A percentile compares a stretch with the other conserved stretches of the same genome.
phyloP scores from a whole-genome alignment of 1,140 invertebrate species.

The Chrysomallon squamiferum region DNA sequence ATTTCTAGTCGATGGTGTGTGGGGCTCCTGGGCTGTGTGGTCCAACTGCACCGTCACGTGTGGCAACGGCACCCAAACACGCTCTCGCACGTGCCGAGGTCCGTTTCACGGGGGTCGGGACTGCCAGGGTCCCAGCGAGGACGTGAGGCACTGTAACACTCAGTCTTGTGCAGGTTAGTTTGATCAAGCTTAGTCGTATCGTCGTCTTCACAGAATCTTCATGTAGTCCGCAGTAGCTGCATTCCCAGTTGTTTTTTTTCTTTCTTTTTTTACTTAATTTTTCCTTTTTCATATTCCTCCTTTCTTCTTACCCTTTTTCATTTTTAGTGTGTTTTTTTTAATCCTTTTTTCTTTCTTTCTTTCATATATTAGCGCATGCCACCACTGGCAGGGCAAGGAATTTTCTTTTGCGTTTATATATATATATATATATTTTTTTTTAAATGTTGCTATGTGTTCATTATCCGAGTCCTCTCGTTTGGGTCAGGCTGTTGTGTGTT shows the following conservation, averaged over 20 bases:
- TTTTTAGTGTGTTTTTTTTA: conserved; percentile 1
- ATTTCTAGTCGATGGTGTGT: conserved; percentile 66
- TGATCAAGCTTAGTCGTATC: neutral
- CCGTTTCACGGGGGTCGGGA: conserved; percentile 33
- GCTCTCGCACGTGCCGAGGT: conserved; percentile 67
- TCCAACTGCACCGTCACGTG: conserved; percentile 72
- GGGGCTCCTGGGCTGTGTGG: conserved; percentile 72
- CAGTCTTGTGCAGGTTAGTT: conserved; percentile 46
- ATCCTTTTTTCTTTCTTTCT: neutral
- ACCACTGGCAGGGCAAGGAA: conserved; percentile 6
- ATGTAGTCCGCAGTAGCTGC: no score
- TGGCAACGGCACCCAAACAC: conserved; percentile 70
- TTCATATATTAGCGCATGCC: neutral
- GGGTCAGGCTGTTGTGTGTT: no score
- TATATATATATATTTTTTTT: no score
- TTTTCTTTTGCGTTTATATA: neutral
- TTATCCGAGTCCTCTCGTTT: no score
- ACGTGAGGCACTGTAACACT: conserved; percentile 30
- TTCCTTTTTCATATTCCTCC: neutral
- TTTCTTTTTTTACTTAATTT: neutral
- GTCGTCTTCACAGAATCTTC: no score
- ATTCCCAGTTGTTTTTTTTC: no score
- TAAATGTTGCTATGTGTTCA: no score
- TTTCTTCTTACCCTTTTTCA: neutral
- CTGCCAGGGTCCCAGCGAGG: conserved; percentile 33